Conservation (phyloP, 2,888 invertebrate species). For the Autographa gamma region DNA sequence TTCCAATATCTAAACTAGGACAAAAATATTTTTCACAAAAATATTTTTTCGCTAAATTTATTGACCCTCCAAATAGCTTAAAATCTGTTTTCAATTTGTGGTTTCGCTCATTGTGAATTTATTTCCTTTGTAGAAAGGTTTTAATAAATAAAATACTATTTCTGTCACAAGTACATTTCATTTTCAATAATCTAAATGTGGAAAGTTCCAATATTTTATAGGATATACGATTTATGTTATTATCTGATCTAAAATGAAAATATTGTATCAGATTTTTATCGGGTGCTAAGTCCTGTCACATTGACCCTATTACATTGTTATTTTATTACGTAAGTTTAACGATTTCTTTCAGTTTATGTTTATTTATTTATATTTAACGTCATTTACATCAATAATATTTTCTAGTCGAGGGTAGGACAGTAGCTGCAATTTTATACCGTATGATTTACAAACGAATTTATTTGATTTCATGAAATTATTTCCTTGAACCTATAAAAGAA, state of each 20-base stretch:
- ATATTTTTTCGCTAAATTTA: neutral
- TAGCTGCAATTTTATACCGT: no score
- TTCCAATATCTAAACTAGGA: neutral
- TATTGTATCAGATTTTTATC: conserved; percentile 22
- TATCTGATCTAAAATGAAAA: conserved; percentile 8
- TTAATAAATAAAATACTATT: neutral
- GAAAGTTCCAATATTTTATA: neutral
- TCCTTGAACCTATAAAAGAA: no score
- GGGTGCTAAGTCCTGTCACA: conserved; percentile 3
- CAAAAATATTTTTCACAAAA: neutral
- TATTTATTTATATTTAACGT: neutral
- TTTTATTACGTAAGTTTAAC: conserved; percentile 3
- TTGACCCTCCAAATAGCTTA: neutral
- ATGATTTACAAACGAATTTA: no score
- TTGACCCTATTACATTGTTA: conserved; percentile 8
- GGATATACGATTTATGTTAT: conserved; percentile 17
- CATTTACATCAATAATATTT: no score
- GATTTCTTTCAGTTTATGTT: neutral
- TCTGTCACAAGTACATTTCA: conserved; percentile 1
- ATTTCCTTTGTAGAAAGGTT: conserved; percentile 7
- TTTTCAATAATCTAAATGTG: neutral
- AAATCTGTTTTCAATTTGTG: neutral
- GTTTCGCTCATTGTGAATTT: conserved; percentile 13
- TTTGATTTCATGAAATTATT: no score
- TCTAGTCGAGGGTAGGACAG: no score